A percentile compares a stretch with the other conserved stretches of the same genome.
These are phyloP conservation scores for Motacilla tschutschensis DNA, from an alignment of 2,113 vertebrate genomes.

Conservation along the genomic window DNA sequence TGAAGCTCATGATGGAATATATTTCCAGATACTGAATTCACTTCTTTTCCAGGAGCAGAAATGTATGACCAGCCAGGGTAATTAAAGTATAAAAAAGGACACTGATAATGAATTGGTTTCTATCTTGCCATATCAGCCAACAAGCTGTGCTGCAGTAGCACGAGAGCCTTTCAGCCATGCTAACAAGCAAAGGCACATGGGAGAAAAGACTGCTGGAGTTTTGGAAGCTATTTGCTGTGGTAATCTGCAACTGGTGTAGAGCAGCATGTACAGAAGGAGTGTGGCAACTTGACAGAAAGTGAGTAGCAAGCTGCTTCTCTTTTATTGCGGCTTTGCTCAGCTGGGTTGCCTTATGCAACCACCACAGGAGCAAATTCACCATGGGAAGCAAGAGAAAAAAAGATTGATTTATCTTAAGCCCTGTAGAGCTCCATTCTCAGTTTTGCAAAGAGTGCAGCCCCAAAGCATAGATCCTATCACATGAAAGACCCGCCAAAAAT, in stretches of 20 bases:
- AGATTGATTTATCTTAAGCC: neutral
- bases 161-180: neutral
- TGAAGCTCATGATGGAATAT: neutral
- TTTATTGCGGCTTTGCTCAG: conserved; percentile 30
- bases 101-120: neutral
- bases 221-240: neutral
- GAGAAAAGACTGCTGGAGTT: neutral
- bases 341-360: conserved; percentile 26
- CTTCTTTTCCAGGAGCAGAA: neutral
- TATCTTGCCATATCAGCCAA: neutral
- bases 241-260: conserved; percentile 31
- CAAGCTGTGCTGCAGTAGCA: neutral
- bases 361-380: conserved; percentile 11
- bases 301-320: conserved; percentile 15
- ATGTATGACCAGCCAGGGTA: neutral
- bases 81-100: neutral
- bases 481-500: conserved; percentile 1
- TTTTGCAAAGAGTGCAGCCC: neutral
- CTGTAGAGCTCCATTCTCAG: neutral
- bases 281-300: conserved; percentile 26
- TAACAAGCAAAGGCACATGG: neutral
- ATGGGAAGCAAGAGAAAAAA: neutral
- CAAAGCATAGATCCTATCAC: conserved; percentile 8
- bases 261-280: neutral
- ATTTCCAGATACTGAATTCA: neutral